Conservation (phyloP, 2,113 vertebrate species). For the Manacus vitellinus region DNA sequence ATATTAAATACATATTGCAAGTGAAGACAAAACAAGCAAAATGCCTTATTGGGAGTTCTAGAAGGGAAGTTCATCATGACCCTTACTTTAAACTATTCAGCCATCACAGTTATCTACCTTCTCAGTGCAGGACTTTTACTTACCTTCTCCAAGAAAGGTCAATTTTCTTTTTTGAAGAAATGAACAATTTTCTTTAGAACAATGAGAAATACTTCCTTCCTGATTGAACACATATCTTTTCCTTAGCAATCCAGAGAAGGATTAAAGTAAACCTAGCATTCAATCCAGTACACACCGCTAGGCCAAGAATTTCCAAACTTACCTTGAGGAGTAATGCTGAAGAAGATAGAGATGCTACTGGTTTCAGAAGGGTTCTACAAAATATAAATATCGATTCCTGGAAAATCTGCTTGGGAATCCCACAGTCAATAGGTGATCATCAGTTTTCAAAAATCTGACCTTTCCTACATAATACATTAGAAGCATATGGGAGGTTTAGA, state of each 20-base stretch:
- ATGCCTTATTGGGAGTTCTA: fast-evolving
- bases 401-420: not conserved
- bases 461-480: not conserved
- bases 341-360: not conserved
- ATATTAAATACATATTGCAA: not conserved
- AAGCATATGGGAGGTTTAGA: not conserved
- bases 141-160: not conserved
- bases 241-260: not conserved
- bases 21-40: not conserved
- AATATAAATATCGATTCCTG: not conserved
- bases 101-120: not conserved
- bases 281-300: not conserved
- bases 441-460: not conserved
- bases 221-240: not conserved
- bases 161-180: not conserved
- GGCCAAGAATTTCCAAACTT: not conserved
- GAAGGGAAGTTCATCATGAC: not conserved
- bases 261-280: not conserved
- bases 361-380: not conserved
- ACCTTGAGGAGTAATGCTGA: not conserved
- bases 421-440: not conserved
- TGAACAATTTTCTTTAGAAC: not conserved
- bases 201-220: not conserved
- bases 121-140: not conserved
- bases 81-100: not conserved